Evolutionary conservation across 2,888 invertebrate species (phyloP), one percentile per base, ranked within the genome.

Genomic region (Chrysolina americana): DNA sequence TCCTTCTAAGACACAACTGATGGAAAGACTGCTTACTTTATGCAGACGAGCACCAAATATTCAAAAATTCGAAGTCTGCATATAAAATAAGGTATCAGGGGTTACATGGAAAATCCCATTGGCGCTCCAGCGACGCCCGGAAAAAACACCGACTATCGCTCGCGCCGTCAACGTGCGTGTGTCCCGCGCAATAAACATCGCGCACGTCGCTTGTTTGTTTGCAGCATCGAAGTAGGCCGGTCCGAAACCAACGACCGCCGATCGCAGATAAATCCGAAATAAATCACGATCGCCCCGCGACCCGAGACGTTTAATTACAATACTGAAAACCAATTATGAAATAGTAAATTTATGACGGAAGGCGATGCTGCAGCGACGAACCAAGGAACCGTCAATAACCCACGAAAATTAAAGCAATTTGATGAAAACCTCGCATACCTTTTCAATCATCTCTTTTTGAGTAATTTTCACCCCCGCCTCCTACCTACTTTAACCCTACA

Each of bases 241-340:
- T 74, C 81, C 80, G 41, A 69, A 71, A 70, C 41, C 71, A 71
- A 64, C 71, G 75, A 62, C 79, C 78, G 76, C 76, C 73, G 80
- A 79, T 76, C 59, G 81, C 81, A 81, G 83, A 85, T 85, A 85
- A 85, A 85, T 84, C 80, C 78, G 82, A 82, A 82, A 86, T 85
- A 85, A 85, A 85, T 85, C 85, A 85, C 81, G 82, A 81, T 82
- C 81, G 80, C 28, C 81, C 82, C 73, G 71, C 76, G 84, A 71
- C 63, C 83, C 82, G 82, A 76, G 81, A 80, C 81, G 76, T 86
- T 87, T 87, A 87, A 87, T 87, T 87, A 87, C 87, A 86, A 85
- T 84, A 83, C 85, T 85, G 87, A 87, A 87, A 87, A 86, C 85
- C 87, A 87, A 87, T 87, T 87, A 87, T 86, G 86, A 87, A 86